phyloP scores from a whole-genome alignment of 2,797 vertebrate species.

The Columba guinea region DNA sequence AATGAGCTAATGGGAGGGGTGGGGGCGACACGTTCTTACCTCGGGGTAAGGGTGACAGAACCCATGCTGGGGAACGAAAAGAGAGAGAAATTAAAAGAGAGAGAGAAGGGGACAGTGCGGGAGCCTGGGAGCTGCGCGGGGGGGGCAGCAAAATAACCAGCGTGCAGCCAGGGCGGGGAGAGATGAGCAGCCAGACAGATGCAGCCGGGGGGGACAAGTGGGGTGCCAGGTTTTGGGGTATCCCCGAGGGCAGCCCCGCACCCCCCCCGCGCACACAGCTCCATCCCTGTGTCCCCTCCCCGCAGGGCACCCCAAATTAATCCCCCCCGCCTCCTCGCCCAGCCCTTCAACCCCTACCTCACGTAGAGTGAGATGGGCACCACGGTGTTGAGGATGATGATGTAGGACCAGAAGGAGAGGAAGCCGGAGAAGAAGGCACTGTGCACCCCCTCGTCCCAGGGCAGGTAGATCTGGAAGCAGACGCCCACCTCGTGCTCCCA shows the following conservation, averaged over 20 bases:
- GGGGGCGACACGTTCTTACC: slow-evolving; percentile 71
- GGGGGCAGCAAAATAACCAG: slow-evolving; percentile 1
- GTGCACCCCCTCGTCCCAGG: slow-evolving; percentile 90
- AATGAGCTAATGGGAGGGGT: slow-evolving; percentile 23
- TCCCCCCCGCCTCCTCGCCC: neutral
- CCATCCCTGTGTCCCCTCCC: neutral
- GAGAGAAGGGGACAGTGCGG: slow-evolving; percentile 57
- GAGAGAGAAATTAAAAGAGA: slow-evolving; percentile 70
- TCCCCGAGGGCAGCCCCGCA: neutral
- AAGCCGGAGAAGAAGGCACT: slow-evolving; percentile 92
- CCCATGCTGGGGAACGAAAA: slow-evolving; percentile 74
- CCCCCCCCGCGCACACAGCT: neutral
- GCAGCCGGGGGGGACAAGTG: neutral
- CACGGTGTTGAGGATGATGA: slow-evolving; percentile 97
- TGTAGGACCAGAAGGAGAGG: slow-evolving; percentile 95
- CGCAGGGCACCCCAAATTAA: neutral
- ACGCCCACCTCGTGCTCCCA: slow-evolving; percentile 91
- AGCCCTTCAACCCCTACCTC: slow-evolving; percentile 77
- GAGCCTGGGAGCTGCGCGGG: neutral
- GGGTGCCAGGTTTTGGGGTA: neutral
- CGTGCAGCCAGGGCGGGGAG: neutral
- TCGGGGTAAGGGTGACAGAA: slow-evolving; percentile 73
- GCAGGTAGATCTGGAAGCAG: slow-evolving; percentile 93
- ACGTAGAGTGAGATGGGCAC: slow-evolving; percentile 97
- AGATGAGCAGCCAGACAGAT: neutral